Evolutionary conservation across 2,797 vertebrate species (phyloP), one percentile per base, ranked within the genome.

Genomic region (Aeoliscus strigatus): DNA sequence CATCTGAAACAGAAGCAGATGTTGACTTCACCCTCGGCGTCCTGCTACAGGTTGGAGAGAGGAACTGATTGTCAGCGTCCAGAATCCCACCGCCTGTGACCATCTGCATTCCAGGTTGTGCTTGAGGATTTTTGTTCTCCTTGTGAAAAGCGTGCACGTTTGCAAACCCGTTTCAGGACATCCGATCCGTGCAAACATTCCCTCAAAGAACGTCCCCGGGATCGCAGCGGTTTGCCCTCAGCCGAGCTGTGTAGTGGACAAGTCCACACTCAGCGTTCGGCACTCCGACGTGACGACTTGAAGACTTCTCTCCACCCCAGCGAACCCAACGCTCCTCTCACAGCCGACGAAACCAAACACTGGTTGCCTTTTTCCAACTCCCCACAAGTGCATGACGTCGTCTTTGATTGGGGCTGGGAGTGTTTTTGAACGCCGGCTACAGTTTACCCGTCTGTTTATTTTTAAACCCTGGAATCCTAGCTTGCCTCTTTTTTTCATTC

Each of bases 381-480:
- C 51, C 40, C 53, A 39, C 53, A 45, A 60, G 51, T 56, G 35
- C 54, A 73, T 85, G 75, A 82, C 57, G 68, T 81, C 43, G 54
- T 48, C 73, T 73, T 81, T 73, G 51, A 70, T 68, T 51, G 7
- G 55, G 27, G 45, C 78, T 70, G 51, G 78, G 60, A 73, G 73
- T 13, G 18, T 63, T 82, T 78, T 68, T 68, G 39, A 85, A 82
- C 81, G 73, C 70, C 42, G 38, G 60, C 82, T 82, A 77, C 72
- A 85, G 80, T 84, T 82, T 72, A 49, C 47, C 70, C 42, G 32
- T 34, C 51, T 73, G 82, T 88, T 87, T 89, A 89, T 89, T 89
- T 88, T 87, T 87, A 82, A 85, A 86, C 57, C 26, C 55, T 75
- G 70, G 76, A 84, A 77, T 79, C 70, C 59, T 56, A 45, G 29